Percentiles rank a stretch among this genome's conserved stretches.
Evolutionary conservation across 2,113 vertebrate genomes (phyloP).

Genomic region (Podarcis muralis): DNA sequence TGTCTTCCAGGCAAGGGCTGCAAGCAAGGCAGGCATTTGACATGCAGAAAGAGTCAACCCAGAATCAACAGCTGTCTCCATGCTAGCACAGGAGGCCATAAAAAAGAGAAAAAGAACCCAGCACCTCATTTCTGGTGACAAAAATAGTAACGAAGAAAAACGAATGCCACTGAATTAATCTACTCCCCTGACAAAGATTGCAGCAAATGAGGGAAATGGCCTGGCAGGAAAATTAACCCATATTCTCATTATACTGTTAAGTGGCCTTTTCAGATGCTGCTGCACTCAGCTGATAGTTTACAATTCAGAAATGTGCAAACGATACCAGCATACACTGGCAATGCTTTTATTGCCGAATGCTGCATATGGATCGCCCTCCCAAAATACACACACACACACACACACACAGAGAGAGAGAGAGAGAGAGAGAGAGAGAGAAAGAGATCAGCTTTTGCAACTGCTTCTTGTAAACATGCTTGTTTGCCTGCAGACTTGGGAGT

Average conservation of each 20-base stretch:
- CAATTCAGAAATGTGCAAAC: constrained; percentile 37
- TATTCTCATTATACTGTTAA: constrained; percentile 40
- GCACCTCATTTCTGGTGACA: constrained; percentile 21
- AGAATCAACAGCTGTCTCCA: background rate
- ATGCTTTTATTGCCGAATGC: background rate
- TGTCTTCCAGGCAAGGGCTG: background rate
- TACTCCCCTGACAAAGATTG: constrained; percentile 25
- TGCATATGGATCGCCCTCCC: background rate
- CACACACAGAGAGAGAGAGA: background rate
- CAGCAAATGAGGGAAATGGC: constrained; percentile 48
- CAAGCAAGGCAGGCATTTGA: background rate
- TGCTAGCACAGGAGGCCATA: constrained; percentile 9
- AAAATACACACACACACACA: background rate
- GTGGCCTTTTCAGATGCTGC: constrained; percentile 21
- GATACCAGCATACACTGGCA: constrained; percentile 28
- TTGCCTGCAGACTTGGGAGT: background rate
- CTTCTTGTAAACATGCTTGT: background rate
- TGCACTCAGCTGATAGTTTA: constrained; percentile 17
- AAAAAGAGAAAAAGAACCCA: background rate
- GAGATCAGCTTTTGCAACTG: background rate
- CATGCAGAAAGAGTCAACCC: constrained; percentile 19
- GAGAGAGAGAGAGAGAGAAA: too few species aligned
- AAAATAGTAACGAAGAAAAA: constrained; percentile 45
- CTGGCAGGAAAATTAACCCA: constrained; percentile 43
- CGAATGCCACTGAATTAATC: constrained; percentile 47